Conservation (phyloP, 2,113 vertebrate genomes). For the Plectropomus leopardus region DNA sequence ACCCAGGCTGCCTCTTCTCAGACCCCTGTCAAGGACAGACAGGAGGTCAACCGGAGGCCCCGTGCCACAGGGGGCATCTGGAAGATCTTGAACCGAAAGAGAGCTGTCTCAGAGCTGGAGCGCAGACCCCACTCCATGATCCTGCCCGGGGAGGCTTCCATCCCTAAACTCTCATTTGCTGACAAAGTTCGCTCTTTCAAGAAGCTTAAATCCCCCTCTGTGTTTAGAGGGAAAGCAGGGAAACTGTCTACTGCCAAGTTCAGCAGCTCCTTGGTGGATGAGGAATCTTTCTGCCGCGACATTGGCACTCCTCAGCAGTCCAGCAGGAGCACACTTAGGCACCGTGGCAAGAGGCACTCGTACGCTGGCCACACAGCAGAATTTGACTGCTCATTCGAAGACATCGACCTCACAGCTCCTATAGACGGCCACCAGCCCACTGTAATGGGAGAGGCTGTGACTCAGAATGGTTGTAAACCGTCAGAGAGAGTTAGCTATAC, state of each 20-base stretch:
- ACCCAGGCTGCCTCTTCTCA: constrained; percentile 65
- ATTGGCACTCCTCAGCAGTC: constrained; percentile 77
- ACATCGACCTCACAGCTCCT: constrained; percentile 84
- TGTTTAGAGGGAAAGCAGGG: constrained; percentile 79
- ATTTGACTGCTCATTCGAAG: constrained; percentile 90
- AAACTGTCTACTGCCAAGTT: constrained; percentile 81
- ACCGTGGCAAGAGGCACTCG: constrained; percentile 89
- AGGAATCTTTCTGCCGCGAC: constrained; percentile 77
- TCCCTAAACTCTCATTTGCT: constrained; percentile 89
- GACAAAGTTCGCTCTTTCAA: constrained; percentile 91
- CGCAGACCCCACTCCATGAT: constrained; percentile 93
- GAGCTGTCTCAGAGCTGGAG: constrained; percentile 80
- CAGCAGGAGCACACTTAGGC: constrained; percentile 73
- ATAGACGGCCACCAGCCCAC: constrained; percentile 80
- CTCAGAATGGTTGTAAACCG: constrained; percentile 82
- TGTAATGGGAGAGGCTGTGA: constrained; percentile 68
- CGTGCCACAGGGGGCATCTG: constrained; percentile 88
- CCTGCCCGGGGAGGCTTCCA: constrained; percentile 86
- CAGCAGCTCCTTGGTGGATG: constrained; percentile 75
- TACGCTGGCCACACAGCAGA: constrained; percentile 89
- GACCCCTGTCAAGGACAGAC: constrained; percentile 78
- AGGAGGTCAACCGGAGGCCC: constrained; percentile 83
- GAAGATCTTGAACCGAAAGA: constrained; percentile 90
- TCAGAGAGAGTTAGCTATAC: constrained; percentile 75
- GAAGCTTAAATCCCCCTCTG: constrained; percentile 87